A percentile compares a stretch with the other conserved stretches of the same genome.
Conservation (phyloP, 1,140 invertebrate species). For the Asbolus verrucosus region DNA sequence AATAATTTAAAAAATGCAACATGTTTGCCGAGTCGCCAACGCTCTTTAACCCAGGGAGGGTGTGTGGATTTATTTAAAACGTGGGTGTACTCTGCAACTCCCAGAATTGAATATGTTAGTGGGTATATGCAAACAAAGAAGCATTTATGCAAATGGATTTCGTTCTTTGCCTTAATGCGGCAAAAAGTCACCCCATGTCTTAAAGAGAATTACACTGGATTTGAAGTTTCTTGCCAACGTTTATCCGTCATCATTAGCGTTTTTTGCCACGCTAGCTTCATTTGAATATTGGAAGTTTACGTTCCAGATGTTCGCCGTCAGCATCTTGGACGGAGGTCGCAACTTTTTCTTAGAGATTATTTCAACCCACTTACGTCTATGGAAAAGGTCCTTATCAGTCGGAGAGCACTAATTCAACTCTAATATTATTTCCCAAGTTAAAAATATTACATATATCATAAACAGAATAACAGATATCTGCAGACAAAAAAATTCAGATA, state of each 20-base stretch:
- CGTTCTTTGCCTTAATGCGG: conserved; percentile 12
- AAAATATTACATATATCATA: too few species aligned
- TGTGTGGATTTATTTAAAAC: background rate
- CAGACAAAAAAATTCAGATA: too few species aligned
- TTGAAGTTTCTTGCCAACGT: conserved; percentile 31
- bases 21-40: background rate
- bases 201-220: conserved; percentile 15
- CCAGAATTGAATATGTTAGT: conserved; percentile 4
- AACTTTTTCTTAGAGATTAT: too few species aligned
- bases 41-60: background rate
- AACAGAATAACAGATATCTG: too few species aligned
- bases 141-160: conserved; percentile 37
- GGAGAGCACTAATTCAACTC: too few species aligned
- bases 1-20: background rate
- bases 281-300: conserved; percentile 27
- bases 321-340: too few species aligned
- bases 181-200: conserved; percentile 27
- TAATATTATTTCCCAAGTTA: too few species aligned
- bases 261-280: conserved; percentile 11
- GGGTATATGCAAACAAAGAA: background rate
- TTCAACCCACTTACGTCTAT: too few species aligned
- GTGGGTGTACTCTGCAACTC: background rate
- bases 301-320: conserved; percentile 4
- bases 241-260: conserved; percentile 36
- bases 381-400: too few species aligned